phyloP scores from a whole-genome alignment of 2,797 vertebrate genomes.

The Clamator glandarius region DNA sequence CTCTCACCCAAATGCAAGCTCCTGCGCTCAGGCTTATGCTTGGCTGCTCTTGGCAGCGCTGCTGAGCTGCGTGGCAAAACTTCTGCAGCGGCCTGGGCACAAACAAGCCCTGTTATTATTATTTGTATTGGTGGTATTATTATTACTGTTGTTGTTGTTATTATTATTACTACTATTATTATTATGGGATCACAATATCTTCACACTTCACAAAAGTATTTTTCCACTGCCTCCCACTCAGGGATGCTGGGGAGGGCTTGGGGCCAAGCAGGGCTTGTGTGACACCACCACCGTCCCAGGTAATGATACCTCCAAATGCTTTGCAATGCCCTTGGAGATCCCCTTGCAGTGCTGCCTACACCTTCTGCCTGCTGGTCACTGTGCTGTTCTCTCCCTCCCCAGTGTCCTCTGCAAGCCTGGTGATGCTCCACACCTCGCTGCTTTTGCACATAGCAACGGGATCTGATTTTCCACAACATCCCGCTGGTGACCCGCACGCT shows the following conservation, averaged over 20 bases:
- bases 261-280: background rate
- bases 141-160: background rate
- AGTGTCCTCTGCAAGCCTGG: slow-evolving; percentile 99
- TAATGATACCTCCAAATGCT: background rate
- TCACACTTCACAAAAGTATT: no score
- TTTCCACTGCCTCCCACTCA: background rate
- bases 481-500: slow-evolving; percentile 66
- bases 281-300: background rate
- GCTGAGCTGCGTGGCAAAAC: background rate
- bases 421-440: slow-evolving; percentile 87
- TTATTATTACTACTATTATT: no score
- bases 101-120: background rate
- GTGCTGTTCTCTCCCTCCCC: slow-evolving; percentile 55
- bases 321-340: fast-evolving
- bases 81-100: background rate
- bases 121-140: background rate
- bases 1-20: background rate
- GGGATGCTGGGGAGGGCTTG: background rate
- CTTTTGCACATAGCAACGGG: slow-evolving; percentile 83
- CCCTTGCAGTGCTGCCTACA: background rate
- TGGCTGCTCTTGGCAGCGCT: background rate
- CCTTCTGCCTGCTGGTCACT: background rate
- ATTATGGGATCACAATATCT: no score
- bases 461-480: slow-evolving; percentile 82
- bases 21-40: fast-evolving